Base-by-base conservation (phyloP, 2,797 vertebrate genomes). In the Pantherophis alleghaniensis region DNA sequence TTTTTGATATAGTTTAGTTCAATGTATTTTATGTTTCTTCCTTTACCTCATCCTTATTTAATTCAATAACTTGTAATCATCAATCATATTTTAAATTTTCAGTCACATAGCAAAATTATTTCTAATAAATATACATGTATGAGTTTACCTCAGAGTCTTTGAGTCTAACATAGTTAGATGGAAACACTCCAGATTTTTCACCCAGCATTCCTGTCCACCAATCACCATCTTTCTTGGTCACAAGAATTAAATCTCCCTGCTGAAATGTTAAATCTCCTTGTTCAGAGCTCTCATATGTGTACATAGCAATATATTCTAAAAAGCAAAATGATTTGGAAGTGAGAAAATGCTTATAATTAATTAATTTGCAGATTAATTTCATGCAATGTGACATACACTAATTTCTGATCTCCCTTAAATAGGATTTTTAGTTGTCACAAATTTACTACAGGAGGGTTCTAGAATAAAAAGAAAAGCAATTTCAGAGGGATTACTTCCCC, bases 231-330 rank as follows among this genome's bases (percentile, higher is more conserved):
- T 99, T 99, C 97, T 99, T 99, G 95, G 98, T 99, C 94, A 99
- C 99, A 96, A 98, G 96, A 96, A 99, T 99, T 95, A 99, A 95
- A 94, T 99, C 99, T 61, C 99, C 99, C 97, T 99, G 99, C 97
- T 99, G 99, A 98, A 99, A 99, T 93, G 99, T 99, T 96, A 99
- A 98, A 97, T 99, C 99, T 0, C 99, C 99, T 97, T 99, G 99
- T 97, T 99, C 99, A 79, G 97, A 99, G 97, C 99, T 99, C 97
- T 99, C 99, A 4, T 99, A 99, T 11, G 99, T 99, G 96, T 99
- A 99, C 99, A 99, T 99, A 95, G 99, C 99, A 95, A 99, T 96
- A 94, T 98, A 99, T 95, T 99, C 99, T 99, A 97, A 7, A 96
- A 96, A 91, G 92, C 60, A 97, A 96, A 95, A 94, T 94, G 87